Evolutionary conservation across 2,888 invertebrate species (phyloP).

Genomic region (Strigamia maritima): DNA sequence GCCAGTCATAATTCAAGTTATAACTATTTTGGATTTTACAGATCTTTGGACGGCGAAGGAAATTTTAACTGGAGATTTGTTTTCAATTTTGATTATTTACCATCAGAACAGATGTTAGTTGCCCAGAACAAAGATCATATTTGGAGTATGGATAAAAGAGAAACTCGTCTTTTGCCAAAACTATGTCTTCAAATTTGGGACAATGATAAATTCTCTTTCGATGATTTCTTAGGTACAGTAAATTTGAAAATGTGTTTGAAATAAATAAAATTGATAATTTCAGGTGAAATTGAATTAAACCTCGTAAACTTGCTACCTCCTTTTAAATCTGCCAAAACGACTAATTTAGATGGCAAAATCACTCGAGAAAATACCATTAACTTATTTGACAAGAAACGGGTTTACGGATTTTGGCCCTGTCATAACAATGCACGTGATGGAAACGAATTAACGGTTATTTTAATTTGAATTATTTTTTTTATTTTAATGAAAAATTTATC

Average conservation of each 20-base stretch:
- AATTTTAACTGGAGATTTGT: conserved; percentile 89
- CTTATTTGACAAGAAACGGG: conserved; percentile 83
- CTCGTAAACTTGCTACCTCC: conserved; percentile 80
- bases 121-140: conserved; percentile 61
- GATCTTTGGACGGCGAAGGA: conserved; percentile 70
- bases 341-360: not conserved
- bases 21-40: no score
- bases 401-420: conserved; percentile 92
- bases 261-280: not conserved
- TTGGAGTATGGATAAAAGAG: conserved; percentile 75
- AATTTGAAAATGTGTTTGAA: not conserved
- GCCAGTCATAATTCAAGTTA: not conserved
- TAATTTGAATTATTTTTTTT: no score
- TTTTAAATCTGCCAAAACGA: conserved; percentile 62
- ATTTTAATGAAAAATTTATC: not conserved
- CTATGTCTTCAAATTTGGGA: conserved; percentile 80
- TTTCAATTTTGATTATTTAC: conserved; percentile 72
- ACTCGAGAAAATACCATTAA: conserved; percentile 71
- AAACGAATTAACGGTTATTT: conserved; percentile 69
- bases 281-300: conserved; percentile 57
- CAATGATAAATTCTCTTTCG: conserved; percentile 68
- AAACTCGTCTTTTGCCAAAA: conserved; percentile 68
- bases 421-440: conserved; percentile 82
- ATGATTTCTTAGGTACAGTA: conserved; percentile 71
- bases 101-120: conserved; percentile 71